Evolutionary conservation across 1,140 invertebrate genomes (phyloP).

Genomic region (Ctenoplectra terminalis): DNA sequence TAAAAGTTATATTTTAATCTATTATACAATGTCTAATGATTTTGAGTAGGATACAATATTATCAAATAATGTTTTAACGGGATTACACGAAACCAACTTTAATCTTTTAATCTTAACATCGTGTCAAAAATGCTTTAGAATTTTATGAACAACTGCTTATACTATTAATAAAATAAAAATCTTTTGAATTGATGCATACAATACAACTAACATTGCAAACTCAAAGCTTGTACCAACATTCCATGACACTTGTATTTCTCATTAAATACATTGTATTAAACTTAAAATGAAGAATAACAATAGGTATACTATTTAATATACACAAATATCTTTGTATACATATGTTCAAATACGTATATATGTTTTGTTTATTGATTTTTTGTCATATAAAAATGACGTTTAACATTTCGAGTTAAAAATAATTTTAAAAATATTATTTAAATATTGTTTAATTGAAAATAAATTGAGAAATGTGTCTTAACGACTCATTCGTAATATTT

Average conservation of each 20-base stretch:
- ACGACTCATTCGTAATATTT: neutral
- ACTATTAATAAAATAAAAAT: constrained; percentile 7
- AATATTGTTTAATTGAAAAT: constrained; percentile 9
- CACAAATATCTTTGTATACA: constrained; percentile 28
- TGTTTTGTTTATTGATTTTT: neutral
- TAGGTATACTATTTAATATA: constrained; percentile 13
- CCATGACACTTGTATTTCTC: constrained; percentile 6
- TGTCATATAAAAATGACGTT: constrained; percentile 6
- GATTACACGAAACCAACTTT: constrained; percentile 39
- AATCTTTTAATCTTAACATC: constrained; percentile 28
- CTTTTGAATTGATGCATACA: constrained; percentile 21
- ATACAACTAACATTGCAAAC: constrained; percentile 6
- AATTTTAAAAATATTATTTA: constrained; percentile 2
- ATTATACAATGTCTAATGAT: constrained; percentile 41
- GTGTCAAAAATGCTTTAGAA: constrained; percentile 7
- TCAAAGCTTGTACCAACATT: constrained; percentile 14
- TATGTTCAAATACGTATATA: constrained; percentile 9
- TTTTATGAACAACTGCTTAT: constrained; percentile 11
- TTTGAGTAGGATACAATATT: constrained; percentile 46
- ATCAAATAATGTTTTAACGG: constrained; percentile 53
- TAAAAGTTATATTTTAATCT: constrained; percentile 53
- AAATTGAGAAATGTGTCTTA: constrained; percentile 12
- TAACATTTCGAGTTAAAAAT: constrained; percentile 11
- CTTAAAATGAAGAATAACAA: constrained; percentile 29
- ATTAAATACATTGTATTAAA: constrained; percentile 17